Evolutionary conservation across 2,888 invertebrate species (phyloP).

Genomic region (Erebia ligea): DNA sequence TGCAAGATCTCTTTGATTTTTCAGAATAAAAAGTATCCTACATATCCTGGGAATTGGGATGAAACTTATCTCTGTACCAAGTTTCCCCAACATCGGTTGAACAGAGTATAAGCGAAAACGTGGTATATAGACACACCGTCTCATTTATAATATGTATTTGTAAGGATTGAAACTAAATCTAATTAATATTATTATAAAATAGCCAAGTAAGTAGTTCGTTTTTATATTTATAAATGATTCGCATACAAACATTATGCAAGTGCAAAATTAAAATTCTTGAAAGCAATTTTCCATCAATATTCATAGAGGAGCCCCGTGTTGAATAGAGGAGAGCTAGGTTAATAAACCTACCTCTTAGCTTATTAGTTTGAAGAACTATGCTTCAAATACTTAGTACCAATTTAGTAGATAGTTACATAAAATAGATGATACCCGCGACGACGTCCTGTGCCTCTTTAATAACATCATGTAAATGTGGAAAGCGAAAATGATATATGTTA

Average conservation of each 20-base stretch:
- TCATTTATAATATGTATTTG: not conserved
- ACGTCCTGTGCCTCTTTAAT: no score
- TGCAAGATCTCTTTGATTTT: no score
- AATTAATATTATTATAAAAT: not conserved
- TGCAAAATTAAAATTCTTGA: slow-evolving; percentile 23
- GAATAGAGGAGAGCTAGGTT: slow-evolving; percentile 14
- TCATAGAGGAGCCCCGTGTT: slow-evolving; percentile 15
- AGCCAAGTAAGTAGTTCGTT: not conserved
- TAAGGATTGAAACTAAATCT: not conserved
- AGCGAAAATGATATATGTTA: not conserved
- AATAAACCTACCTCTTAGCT: slow-evolving; percentile 15
- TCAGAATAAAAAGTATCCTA: no score
- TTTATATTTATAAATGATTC: slow-evolving; percentile 12
- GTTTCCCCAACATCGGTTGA: no score
- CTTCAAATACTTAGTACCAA: not conserved
- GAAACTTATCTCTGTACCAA: no score
- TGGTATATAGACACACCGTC: not conserved
- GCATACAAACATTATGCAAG: slow-evolving; percentile 15
- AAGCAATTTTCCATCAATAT: slow-evolving; percentile 24
- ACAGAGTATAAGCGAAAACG: not conserved
- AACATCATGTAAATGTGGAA: no score
- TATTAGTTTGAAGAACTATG: slow-evolving; percentile 17
- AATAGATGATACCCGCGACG: no score
- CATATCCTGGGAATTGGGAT: no score
- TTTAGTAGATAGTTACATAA: not conserved